Base-by-base conservation (phyloP, 2,797 vertebrate genomes). In the Oophaga sylvatica region DNA sequence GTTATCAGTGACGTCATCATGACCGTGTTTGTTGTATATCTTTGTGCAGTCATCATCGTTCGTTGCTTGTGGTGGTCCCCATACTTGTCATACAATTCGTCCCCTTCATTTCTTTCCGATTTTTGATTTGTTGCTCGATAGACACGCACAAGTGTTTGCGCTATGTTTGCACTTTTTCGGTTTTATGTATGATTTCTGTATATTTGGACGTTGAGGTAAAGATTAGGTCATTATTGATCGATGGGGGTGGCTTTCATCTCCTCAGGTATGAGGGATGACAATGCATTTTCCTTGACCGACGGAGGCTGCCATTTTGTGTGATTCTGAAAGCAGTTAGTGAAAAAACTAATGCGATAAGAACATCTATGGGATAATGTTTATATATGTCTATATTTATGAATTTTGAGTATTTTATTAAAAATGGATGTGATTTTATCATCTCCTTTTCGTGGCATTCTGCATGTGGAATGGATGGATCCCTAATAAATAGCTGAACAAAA, bases 251-350 rank as follows among this genome's bases (percentile, higher is more conserved):
- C 79, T 17, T 22, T 48, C 57, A 22, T 12, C 31, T 75, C 56
- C 20, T 71, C 45, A 80, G 62, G 5, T 48, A 79, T 31, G 3
- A 80, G 35, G 48, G 22, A 35, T 26, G 56, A 81, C 60, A 16
- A 45, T 53, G 45, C 41, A 29, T 81, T 81, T 41, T 67, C 10
- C n/a, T 13, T 56, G 26, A n/a, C 17, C 22, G 41, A 53, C 5
- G 10, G 82, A 75, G 82, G 20, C 26, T 9, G 82, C 70, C 82
- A 84, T 75, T n/a, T 84, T 75, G 81, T 62, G 29, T 0, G 15
- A 22, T 31, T 19, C 7, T 10, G 26, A 20, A 60, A 2, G 26
- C 12, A 13, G 6, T 53, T 57, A 26, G 48, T 57, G 45, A 57
- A 11, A 56, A n/a, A 8, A 56, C 15, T 56, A 4, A 56, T 5